Evolutionary conservation across 2,797 vertebrate species (phyloP).

Genomic region (Benthosema pterotum): DNA sequence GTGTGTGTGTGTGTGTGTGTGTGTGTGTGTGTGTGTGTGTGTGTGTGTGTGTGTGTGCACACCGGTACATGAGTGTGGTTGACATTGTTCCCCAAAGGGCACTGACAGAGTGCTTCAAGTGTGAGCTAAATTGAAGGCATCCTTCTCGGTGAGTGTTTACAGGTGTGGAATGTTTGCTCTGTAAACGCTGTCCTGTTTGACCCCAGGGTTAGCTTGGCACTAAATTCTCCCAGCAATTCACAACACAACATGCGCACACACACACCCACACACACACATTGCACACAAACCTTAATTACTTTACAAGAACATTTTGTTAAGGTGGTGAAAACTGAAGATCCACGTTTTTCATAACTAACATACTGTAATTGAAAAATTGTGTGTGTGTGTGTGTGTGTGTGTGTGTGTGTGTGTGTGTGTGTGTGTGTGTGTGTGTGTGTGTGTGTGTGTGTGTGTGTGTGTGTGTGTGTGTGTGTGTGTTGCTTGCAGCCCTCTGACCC

Average conservation of each 20-base stretch:
- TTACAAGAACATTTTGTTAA: too few species aligned
- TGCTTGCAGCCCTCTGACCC: slow-evolving; percentile 64
- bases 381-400: slow-evolving; percentile 49
- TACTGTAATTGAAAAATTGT: neutral
- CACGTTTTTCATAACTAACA: too few species aligned
- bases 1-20: slow-evolving; percentile 14
- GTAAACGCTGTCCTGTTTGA: slow-evolving; percentile 21
- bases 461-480: slow-evolving; percentile 66
- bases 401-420: slow-evolving; percentile 36
- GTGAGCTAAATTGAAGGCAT: slow-evolving; percentile 52
- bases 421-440: slow-evolving; percentile 24
- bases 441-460: slow-evolving; percentile 47
- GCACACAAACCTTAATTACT: too few species aligned
- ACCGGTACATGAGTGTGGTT: too few species aligned
- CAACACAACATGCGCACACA: slow-evolving; percentile 7
- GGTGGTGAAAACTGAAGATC: too few species aligned
- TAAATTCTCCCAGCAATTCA: slow-evolving; percentile 17
- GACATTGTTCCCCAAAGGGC: too few species aligned
- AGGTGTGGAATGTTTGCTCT: slow-evolving; percentile 48
- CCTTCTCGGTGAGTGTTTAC: slow-evolving; percentile 35
- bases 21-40: too few species aligned
- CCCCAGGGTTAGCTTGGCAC: slow-evolving; percentile 28
- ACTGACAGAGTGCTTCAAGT: slow-evolving; percentile 14
- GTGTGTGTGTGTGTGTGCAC: too few species aligned
- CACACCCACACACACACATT: neutral